Base-by-base conservation (phyloP, 2,888 invertebrate species). In the Capitulum mitella region DNA sequence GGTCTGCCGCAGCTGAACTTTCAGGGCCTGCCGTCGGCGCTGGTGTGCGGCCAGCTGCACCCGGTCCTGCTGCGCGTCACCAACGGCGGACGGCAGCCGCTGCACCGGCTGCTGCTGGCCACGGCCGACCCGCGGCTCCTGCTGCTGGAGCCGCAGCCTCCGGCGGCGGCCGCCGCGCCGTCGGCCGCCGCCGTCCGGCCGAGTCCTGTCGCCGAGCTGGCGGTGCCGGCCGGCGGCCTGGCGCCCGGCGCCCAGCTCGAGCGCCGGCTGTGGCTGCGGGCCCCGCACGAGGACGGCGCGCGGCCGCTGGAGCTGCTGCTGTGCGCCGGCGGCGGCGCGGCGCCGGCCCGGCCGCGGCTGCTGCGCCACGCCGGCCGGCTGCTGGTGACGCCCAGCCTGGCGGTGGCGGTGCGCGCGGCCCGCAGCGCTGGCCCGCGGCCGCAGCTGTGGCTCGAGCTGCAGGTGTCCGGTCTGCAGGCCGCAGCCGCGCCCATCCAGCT, bases 11-110 rank as follows among this genome's bases (percentile, higher is more conserved):
- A 93, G 92, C 90, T 92, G 82, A 89, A 89, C 6, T 92, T 93
- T 84, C 89, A 89, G 43, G 90, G 91, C 84, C 88, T 91, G 70
- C 89, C 89, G 78, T 86, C 88, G 0, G 90, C 91, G 79, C 89
- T 93, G 84, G 86, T 93, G 78, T 90, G 91, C 83, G 92, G 93
- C 8, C 93, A 94, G 86, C 87, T 94, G 82, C 89, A 91, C 82
- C 88, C 88, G 78, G 86, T 93, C 26, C 89, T 89, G 78, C 88
- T 93, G 32, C 90, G 91, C 82, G 87, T 93, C 79, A 88, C 88
- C 70, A 93, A 93, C 84, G 89, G 90, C 48, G 93, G 93, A 22
- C 80, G 29, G 3, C 76, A 32, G 46, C 46, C 76, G 29, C 40
- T 76, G 29, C n/a, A 16, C 29, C 76, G 76, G 0, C 76, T 76